These are phyloP conservation scores for Heloderma charlesbogerti DNA, from an alignment of 2,113 vertebrate species.

Conservation along the genomic window DNA sequence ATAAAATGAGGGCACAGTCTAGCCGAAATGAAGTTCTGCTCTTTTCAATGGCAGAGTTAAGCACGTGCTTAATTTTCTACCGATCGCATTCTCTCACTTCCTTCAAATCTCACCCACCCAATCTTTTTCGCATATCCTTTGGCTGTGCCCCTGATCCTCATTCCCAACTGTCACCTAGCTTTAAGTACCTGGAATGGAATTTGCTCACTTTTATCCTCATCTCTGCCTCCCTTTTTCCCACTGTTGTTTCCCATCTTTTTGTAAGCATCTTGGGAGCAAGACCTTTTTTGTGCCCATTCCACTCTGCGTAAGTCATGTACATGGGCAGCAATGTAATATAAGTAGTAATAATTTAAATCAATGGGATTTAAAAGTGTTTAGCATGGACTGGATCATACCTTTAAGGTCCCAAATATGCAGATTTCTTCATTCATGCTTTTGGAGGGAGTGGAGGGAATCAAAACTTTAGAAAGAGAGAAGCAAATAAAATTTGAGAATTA, in stretches of 20 bases:
- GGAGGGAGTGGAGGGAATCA: too few species aligned
- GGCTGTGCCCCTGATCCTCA: not conserved
- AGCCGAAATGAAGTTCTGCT: not conserved
- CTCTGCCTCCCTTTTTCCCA: not conserved
- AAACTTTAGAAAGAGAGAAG: too few species aligned
- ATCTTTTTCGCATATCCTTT: not conserved
- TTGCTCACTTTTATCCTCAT: not conserved
- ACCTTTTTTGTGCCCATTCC: not conserved
- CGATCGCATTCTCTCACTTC: not conserved
- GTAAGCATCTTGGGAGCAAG: not conserved
- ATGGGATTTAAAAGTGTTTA: not conserved
- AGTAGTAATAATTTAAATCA: not conserved
- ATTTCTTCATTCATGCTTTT: not conserved
- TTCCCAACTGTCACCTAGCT: not conserved
- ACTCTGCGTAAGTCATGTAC: not conserved
- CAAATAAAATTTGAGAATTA: too few species aligned
- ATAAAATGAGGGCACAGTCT: not conserved
- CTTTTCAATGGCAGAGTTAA: not conserved
- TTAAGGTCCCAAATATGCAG: too few species aligned
- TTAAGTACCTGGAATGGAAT: not conserved
- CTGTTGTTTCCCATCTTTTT: not conserved
- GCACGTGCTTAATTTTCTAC: not conserved
- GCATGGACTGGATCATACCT: not conserved
- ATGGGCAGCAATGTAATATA: not conserved
- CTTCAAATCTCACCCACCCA: not conserved